phyloP scores from a whole-genome alignment of 2,113 vertebrate species.

The Brachyhypopomus gauderio region DNA sequence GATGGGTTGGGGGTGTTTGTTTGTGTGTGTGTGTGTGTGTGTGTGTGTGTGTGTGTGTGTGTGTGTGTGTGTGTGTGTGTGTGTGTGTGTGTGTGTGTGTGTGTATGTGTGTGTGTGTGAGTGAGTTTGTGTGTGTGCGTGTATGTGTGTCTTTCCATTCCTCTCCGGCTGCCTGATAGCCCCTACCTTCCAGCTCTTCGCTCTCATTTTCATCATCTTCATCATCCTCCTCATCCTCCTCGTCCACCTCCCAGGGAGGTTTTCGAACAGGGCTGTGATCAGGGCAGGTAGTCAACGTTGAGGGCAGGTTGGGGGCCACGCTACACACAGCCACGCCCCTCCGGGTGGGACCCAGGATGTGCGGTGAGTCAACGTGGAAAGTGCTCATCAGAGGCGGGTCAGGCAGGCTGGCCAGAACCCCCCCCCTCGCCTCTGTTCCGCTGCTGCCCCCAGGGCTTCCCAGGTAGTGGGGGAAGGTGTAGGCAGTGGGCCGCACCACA shows the following conservation, averaged over 20 bases:
- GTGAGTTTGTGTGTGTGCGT: no score
- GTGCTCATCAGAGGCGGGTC: constrained; percentile 82
- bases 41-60: not conserved
- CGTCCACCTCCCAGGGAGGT: constrained; percentile 85
- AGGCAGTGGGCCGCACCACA: constrained; percentile 87
- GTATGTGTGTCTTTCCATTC: constrained; percentile 62
- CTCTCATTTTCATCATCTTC: constrained; percentile 62
- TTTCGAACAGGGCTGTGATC: constrained; percentile 85
- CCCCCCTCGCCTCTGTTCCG: constrained; percentile 8
- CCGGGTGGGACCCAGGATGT: constrained; percentile 76
- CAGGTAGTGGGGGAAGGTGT: constrained; percentile 71
- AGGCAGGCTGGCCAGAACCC: constrained; percentile 14
- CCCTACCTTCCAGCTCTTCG: constrained; percentile 60
- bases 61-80: no score
- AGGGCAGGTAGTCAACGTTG: constrained; percentile 74
- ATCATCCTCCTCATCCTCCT: constrained; percentile 56
- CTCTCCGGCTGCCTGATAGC: constrained; percentile 66
- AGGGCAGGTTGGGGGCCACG: constrained; percentile 90
- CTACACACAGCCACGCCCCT: constrained; percentile 95
- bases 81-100: not conserved
- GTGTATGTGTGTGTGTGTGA: constrained; percentile 3
- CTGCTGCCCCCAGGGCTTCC: constrained; percentile 53
- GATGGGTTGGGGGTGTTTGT: not conserved
- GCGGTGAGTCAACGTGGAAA: constrained; percentile 84
- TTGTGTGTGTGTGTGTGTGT: not conserved